These are phyloP conservation scores for Toxotes chatareus DNA, from an alignment of 2,113 vertebrate species.

Conservation along the genomic window DNA sequence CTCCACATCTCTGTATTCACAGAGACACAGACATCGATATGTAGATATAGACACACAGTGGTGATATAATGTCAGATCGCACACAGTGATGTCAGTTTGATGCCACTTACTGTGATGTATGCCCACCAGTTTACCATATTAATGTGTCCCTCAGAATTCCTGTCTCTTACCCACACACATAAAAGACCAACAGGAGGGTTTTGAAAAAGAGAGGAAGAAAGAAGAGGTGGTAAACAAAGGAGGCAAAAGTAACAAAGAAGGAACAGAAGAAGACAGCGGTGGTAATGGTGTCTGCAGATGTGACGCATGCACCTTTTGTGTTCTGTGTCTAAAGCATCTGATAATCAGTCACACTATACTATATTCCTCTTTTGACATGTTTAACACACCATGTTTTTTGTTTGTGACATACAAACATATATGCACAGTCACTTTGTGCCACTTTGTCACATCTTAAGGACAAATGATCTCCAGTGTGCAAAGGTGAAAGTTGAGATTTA, in stretches of 20 bases:
- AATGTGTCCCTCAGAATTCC: too few relatives aligned
- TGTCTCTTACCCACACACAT: neutral
- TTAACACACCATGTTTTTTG: too few relatives aligned
- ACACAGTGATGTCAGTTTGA: constrained; percentile 2
- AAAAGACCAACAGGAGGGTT: neutral
- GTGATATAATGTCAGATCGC: neutral
- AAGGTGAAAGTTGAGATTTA: neutral
- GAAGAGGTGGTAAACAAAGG: neutral
- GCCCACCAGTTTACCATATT: neutral
- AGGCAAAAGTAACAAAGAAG: neutral
- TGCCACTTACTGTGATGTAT: neutral
- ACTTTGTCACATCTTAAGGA: too few relatives aligned
- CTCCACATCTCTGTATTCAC: constrained; percentile 4
- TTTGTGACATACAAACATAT: neutral
- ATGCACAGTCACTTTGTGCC: neutral
- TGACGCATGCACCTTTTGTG: neutral
- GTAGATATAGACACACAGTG: neutral
- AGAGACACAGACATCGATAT: neutral
- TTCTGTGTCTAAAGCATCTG: neutral
- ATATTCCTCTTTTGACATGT: neutral
- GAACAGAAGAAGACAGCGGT: neutral
- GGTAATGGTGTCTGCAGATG: neutral
- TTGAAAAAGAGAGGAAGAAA: neutral
- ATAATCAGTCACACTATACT: neutral
- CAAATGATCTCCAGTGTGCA: neutral